phyloP scores from a whole-genome alignment of 2,797 vertebrate species.

The Paratrypauchen microcephalus region DNA sequence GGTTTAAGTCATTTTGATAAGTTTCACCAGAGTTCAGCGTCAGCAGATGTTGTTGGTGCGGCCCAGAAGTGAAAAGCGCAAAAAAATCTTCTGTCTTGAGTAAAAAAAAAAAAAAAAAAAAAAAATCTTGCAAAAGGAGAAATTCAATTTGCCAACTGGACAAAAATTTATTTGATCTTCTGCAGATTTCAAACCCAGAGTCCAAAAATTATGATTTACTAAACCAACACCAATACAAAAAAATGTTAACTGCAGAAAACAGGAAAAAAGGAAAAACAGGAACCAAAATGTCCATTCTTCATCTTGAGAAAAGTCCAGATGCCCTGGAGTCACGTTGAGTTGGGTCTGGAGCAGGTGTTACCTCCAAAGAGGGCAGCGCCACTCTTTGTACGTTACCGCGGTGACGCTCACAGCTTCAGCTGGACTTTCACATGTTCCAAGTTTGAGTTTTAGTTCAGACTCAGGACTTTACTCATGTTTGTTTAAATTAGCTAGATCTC shows the following conservation, averaged over 20 bases:
- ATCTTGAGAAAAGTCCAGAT: conserved; percentile 10
- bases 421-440: background rate
- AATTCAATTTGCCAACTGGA: no score
- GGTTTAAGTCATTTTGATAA: no score
- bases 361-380: conserved; percentile 74
- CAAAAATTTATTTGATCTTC: background rate
- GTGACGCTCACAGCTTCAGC: background rate
- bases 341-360: conserved; percentile 33
- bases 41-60: background rate
- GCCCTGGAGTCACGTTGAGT: background rate
- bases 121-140: background rate
- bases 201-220: background rate
- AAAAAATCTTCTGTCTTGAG: background rate
- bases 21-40: background rate
- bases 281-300: conserved; percentile 4
- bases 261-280: background rate
- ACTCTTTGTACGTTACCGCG: conserved; percentile 72
- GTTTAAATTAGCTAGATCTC: background rate
- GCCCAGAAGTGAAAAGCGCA: background rate
- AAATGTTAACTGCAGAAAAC: background rate
- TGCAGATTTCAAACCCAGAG: no score
- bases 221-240: background rate
- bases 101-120: background rate
- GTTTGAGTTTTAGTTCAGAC: background rate
- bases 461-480: no score